Evolutionary conservation across 2,113 vertebrate species (phyloP).

Genomic region (Chloroceryle aenea): DNA sequence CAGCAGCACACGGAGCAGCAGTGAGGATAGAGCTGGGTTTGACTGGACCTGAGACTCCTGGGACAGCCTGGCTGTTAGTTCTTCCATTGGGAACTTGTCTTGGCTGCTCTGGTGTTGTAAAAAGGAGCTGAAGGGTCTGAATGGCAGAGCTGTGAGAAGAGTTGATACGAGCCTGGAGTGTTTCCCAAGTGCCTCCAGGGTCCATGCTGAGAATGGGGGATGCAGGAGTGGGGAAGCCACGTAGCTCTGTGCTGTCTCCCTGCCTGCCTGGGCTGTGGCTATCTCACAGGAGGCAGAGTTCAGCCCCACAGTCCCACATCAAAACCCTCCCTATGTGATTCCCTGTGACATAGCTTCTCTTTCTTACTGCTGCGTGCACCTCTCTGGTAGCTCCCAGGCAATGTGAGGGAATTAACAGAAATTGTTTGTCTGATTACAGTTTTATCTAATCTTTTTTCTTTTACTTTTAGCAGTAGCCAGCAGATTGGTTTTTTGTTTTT

Average conservation of each 20-base stretch:
- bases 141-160: not conserved
- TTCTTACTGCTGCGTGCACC: not conserved
- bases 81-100: not conserved
- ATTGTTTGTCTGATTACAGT: not conserved
- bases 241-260: not conserved
- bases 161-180: not conserved
- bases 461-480: not conserved
- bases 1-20: fast-evolving
- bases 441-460: not conserved
- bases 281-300: fast-evolving
- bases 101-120: not conserved
- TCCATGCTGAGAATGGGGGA: not conserved
- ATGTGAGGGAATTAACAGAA: not conserved
- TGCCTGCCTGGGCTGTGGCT: fast-evolving
- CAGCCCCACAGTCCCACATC: not conserved
- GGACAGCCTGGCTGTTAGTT: not conserved
- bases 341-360: not conserved
- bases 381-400: not conserved
- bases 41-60: fast-evolving
- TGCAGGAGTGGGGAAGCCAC: not conserved
- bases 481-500: not conserved
- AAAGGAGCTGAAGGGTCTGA: not conserved
- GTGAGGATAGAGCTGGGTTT: not conserved
- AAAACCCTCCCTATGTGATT: not conserved
- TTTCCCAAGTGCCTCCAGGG: not conserved